These are phyloP conservation scores for Philaethria dido DNA, from an alignment of 2,888 invertebrate species.

Conservation along the genomic window DNA sequence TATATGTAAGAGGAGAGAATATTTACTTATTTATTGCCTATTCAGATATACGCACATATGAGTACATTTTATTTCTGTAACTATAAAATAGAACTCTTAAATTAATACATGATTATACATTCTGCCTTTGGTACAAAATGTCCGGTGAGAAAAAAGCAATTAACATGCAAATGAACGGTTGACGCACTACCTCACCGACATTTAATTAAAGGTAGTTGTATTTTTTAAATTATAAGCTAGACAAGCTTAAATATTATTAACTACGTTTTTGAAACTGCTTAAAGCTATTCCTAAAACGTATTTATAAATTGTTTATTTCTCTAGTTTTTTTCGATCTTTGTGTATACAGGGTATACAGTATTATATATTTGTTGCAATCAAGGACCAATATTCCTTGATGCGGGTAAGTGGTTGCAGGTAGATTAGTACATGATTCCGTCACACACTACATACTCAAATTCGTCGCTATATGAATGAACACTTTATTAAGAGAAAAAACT, in stretches of 20 bases:
- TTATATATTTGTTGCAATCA: no score
- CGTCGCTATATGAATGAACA: no score
- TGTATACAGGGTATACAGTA: no score
- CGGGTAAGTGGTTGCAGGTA: no score
- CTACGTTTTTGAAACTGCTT: neutral
- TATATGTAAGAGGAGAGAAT: neutral
- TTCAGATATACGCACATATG: no score
- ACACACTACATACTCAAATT: no score
- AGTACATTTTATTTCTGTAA: neutral
- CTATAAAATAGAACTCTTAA: neutral
- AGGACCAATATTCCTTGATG: no score
- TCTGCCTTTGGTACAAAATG: slow-evolving; percentile 25
- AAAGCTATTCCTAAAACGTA: neutral
- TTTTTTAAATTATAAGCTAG: slow-evolving; percentile 9
- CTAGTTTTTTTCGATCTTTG: neutral
- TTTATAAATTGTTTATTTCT: neutral
- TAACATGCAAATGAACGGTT: slow-evolving; percentile 38
- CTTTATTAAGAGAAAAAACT: no score
- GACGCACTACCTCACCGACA: slow-evolving; percentile 19
- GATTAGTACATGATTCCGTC: no score
- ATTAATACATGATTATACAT: slow-evolving; percentile 29
- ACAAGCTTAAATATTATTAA: neutral
- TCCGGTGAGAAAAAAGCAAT: slow-evolving; percentile 30
- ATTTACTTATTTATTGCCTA: no score
- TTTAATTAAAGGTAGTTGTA: slow-evolving; percentile 26